A percentile compares a stretch with the other conserved stretches of the same genome.
Conservation (phyloP, 2,888 invertebrate species). For the Malthinus seriepunctatus region DNA sequence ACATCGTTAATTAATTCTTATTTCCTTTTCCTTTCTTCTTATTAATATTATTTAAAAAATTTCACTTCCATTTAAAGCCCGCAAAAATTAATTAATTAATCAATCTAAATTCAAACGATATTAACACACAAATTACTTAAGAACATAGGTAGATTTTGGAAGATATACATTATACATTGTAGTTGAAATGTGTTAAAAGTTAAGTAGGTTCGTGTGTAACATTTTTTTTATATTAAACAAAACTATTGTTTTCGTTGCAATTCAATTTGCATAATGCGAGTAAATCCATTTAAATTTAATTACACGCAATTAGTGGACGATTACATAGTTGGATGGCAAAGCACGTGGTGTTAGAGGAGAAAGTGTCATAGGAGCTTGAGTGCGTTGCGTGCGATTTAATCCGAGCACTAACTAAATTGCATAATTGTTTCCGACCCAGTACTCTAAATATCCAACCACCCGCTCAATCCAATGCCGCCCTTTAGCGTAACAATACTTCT, state of each 20-base stretch:
- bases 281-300: slow-evolving; percentile 52
- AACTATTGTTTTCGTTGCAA: slow-evolving; percentile 32
- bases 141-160: background rate
- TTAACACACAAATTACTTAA: too few species aligned
- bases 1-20: too few species aligned
- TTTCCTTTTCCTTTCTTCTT: too few species aligned
- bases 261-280: slow-evolving; percentile 49
- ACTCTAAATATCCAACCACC: slow-evolving; percentile 48
- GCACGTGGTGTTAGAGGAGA: slow-evolving; percentile 44
- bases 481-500: slow-evolving; percentile 39
- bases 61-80: too few species aligned
- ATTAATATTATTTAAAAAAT: too few species aligned
- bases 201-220: slow-evolving; percentile 20
- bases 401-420: slow-evolving; percentile 38
- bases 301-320: slow-evolving; percentile 52
- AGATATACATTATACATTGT: slow-evolving; percentile 8
- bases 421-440: slow-evolving; percentile 52
- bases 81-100: too few species aligned
- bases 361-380: slow-evolving; percentile 43
- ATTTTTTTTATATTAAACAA: slow-evolving; percentile 26
- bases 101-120: too few species aligned
- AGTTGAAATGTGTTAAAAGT: slow-evolving; percentile 19
- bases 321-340: slow-evolving; percentile 54
- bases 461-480: slow-evolving; percentile 46
- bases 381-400: slow-evolving; percentile 45